Base-by-base conservation (phyloP, 2,888 invertebrate species). In the Cataglyphis albicans region DNA sequence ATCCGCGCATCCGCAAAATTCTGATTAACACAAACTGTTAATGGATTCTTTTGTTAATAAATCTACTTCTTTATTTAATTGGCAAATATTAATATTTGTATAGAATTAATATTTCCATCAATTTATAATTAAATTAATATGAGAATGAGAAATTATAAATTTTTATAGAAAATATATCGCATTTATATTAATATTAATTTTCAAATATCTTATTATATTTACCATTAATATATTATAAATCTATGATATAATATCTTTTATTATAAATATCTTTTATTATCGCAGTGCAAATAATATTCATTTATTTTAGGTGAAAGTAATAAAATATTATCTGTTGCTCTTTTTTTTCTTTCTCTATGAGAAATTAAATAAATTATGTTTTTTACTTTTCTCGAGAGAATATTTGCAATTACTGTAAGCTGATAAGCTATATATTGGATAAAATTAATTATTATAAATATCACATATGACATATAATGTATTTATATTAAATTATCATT, bases 221-320 rank as follows among this genome's bases (percentile, higher is more conserved):
- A 12, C 3, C 15, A 25, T 6, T 57, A 6, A 25, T 41, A 18
- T 29, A 5, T 2, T 15, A 78, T 41, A 57, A 68, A 78, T 76
- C 29, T 41, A 67, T 61, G 41, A 21, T 32, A 29, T 15, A 57
- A 74, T 10, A 29, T 38, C 12, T 75, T 76, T 55, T 9, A 67
- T 15, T 67, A 55, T 68, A 21, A 57, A 74, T 6, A 29, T 38
- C 12, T 75, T 76, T 55, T 9, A 67, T 15, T 67, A 55, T 68
- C 68, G 18, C 15, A 35, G 55, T 18, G 1, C 15, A 76, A 76
- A 68, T 57, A 57, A 76, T 76, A 29, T 57, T 29, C 41, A 38
- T 68, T 76, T 57, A 75, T 76, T 76, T 55, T 76, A 76, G 0
- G 0, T n/a, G 15, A 67, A 38, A 68, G 41, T 41, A 76, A 76